phyloP scores from a whole-genome alignment of 2,113 vertebrate species.

The Albula goreensis region DNA sequence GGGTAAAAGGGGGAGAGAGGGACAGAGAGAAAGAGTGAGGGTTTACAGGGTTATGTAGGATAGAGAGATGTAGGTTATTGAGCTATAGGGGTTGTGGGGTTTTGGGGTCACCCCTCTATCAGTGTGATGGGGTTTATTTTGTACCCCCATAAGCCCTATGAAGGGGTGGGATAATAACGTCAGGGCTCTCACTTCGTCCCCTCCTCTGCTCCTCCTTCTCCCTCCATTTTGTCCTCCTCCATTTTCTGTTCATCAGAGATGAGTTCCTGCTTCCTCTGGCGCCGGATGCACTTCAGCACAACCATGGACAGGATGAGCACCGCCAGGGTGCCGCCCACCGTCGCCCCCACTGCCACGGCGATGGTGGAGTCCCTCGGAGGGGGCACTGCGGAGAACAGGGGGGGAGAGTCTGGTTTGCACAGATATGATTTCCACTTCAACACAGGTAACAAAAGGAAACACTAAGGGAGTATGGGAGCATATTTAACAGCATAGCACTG shows the following conservation, averaged over 20 bases:
- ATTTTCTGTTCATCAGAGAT: slow-evolving; percentile 93
- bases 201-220: slow-evolving; percentile 83
- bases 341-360: slow-evolving; percentile 88
- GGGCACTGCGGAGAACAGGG: slow-evolving; percentile 68
- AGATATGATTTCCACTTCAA: too few species aligned
- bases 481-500: too few species aligned
- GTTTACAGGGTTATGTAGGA: too few species aligned
- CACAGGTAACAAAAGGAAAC: too few species aligned
- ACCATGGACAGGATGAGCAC: slow-evolving; percentile 92
- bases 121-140: too few species aligned
- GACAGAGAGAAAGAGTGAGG: too few species aligned
- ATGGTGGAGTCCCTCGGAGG: slow-evolving; percentile 90
- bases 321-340: slow-evolving; percentile 87
- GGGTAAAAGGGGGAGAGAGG: too few species aligned
- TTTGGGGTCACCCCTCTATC: too few species aligned
- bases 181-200: slow-evolving; percentile 80
- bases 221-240: slow-evolving; percentile 89
- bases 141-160: too few species aligned
- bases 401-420: background rate
- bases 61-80: too few species aligned
- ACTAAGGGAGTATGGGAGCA: too few species aligned
- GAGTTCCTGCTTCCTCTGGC: slow-evolving; percentile 89
- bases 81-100: too few species aligned
- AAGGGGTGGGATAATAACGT: background rate
- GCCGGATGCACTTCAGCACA: slow-evolving; percentile 88